phyloP scores from a whole-genome alignment of 1,140 invertebrate species.

The Manduca sexta region DNA sequence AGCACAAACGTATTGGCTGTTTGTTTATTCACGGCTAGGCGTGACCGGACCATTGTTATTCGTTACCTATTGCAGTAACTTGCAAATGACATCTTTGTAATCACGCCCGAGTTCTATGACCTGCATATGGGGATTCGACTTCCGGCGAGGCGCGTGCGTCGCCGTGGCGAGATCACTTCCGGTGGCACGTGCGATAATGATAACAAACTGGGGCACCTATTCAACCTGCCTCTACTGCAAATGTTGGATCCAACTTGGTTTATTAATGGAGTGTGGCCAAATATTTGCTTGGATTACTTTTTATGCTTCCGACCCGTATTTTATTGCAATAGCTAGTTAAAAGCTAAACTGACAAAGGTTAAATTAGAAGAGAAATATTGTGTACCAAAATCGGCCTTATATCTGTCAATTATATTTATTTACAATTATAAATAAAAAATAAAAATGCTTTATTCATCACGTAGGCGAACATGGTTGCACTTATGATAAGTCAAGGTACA shows the following conservation, averaged over 20 bases:
- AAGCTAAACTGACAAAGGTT: too few relatives aligned
- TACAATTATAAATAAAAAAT: too few relatives aligned
- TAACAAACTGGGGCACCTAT: constrained; percentile 34
- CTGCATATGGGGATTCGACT: constrained; percentile 11
- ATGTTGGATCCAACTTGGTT: too few relatives aligned
- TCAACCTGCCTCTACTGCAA: too few relatives aligned
- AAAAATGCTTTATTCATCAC: too few relatives aligned
- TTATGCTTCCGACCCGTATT: neutral
- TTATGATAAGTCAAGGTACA: too few relatives aligned
- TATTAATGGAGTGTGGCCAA: neutral
- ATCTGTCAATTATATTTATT: too few relatives aligned
- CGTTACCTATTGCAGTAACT: constrained; percentile 27
- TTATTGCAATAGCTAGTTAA: too few relatives aligned
- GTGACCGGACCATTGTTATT: constrained; percentile 38
- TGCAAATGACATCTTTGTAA: constrained; percentile 48
- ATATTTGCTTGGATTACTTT: neutral
- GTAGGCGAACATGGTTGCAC: too few relatives aligned
- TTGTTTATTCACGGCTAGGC: constrained; percentile 41
- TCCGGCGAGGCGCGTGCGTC: constrained; percentile 33
- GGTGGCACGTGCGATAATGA: constrained; percentile 34
- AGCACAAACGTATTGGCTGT: constrained; percentile 24
- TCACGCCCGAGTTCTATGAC: constrained; percentile 16
- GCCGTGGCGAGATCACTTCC: constrained; percentile 38
- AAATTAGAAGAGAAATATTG: too few relatives aligned
- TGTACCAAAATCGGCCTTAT: too few relatives aligned